Conservation (phyloP, 2,888 invertebrate genomes). For the Limnephilus rhombicus region DNA sequence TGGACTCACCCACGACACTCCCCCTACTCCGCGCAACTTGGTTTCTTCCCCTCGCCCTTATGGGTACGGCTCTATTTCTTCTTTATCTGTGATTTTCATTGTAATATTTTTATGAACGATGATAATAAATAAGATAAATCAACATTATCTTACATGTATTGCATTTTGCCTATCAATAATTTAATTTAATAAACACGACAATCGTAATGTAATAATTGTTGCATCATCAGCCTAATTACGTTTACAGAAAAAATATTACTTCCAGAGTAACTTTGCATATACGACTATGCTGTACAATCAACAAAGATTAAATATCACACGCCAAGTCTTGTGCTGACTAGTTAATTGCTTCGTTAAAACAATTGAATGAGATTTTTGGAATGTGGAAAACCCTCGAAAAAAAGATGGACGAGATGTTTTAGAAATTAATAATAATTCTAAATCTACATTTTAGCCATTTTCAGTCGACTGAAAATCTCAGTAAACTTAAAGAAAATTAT, state of each 20-base stretch:
- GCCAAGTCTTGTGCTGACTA: not conserved
- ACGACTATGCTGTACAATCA: not conserved
- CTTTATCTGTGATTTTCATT: not conserved
- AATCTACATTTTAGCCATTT: not conserved
- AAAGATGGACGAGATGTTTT: not conserved
- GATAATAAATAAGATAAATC: no score
- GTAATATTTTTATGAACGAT: not conserved
- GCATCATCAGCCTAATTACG: not conserved
- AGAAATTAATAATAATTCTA: no score
- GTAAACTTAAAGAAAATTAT: no score
- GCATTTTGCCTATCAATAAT: not conserved
- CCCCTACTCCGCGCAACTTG: no score
- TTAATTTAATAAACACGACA: not conserved
- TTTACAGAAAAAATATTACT: not conserved
- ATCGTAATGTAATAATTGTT: not conserved
- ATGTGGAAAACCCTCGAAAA: not conserved
- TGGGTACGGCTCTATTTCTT: no score
- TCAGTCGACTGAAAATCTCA: not conserved
- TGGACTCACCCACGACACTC: no score
- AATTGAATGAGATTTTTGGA: no score
- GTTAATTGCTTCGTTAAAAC: not conserved
- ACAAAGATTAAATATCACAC: not conserved
- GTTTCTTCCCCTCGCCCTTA: no score
- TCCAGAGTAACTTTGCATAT: not conserved
- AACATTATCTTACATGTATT: no score